A percentile compares a stretch with the other conserved stretches of the same genome.
These are phyloP conservation scores for Clusia tigrina DNA, from an alignment of 2,888 invertebrate species.

Conservation along the genomic window DNA sequence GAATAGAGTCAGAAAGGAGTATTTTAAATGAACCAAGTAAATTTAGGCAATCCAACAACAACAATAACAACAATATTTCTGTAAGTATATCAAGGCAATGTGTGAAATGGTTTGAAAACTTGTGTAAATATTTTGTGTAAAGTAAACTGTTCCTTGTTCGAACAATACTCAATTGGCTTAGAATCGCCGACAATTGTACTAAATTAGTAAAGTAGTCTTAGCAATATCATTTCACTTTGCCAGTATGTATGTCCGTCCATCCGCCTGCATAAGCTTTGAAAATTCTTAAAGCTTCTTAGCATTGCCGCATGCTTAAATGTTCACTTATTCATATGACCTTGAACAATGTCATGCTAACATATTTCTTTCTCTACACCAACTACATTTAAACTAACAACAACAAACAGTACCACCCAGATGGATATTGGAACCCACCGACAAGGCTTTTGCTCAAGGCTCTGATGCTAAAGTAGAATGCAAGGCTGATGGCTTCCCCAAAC, in stretches of 20 bases:
- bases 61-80: conserved; percentile 38
- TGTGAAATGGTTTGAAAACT: conserved; percentile 33
- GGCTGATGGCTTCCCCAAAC: conserved; percentile 95
- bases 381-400: not conserved
- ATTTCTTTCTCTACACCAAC: conserved; percentile 33
- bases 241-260: conserved; percentile 47
- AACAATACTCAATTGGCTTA: too few species aligned
- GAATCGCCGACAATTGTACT: not conserved
- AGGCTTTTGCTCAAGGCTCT: conserved; percentile 93
- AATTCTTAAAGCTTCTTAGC: conserved; percentile 16
- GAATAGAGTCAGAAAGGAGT: too few species aligned
- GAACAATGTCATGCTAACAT: conserved; percentile 42
- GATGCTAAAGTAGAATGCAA: conserved; percentile 95
- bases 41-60: not conserved
- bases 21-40: not conserved
- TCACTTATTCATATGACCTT: not conserved
- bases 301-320: conserved; percentile 51
- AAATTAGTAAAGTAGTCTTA: not conserved
- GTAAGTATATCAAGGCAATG: conserved; percentile 32
- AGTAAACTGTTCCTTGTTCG: too few species aligned
- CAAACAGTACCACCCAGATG: conserved; percentile 92
- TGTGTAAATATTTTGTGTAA: too few species aligned
- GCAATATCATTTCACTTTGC: conserved; percentile 42
- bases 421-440: conserved; percentile 94
- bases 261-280: conserved; percentile 41